Evolutionary conservation across 2,888 invertebrate genomes (phyloP).

Genomic region (Synanthedon formicaeformis): DNA sequence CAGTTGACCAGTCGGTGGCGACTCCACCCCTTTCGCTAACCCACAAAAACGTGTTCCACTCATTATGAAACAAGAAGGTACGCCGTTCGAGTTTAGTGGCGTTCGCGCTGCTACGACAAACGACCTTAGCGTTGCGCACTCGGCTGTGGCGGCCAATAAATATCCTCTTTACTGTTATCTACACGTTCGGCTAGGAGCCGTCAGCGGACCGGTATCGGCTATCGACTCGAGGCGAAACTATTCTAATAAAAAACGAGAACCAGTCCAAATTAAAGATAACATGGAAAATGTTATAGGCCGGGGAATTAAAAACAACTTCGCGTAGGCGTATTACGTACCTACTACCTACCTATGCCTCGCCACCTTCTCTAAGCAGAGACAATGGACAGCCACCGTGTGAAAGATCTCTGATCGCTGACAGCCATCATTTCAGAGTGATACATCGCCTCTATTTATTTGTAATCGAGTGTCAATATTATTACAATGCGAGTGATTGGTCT

Average conservation of each 20-base stretch:
- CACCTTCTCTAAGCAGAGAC: background rate
- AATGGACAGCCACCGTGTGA: constrained; percentile 3
- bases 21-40: constrained; percentile 38
- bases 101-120: constrained; percentile 30
- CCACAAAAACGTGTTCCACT: constrained; percentile 59
- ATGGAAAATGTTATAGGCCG: constrained; percentile 28
- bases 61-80: constrained; percentile 67
- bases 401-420: constrained; percentile 8
- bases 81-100: constrained; percentile 49
- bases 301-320: constrained; percentile 20
- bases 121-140: constrained; percentile 48
- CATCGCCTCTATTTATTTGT: constrained; percentile 10
- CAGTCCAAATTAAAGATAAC: constrained; percentile 55
- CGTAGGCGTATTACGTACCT: constrained; percentile 13
- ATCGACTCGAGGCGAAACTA: constrained; percentile 47
- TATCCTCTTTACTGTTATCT: constrained; percentile 66
- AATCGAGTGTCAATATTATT: constrained; percentile 3
- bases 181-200: constrained; percentile 44
- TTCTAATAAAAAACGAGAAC: constrained; percentile 64
- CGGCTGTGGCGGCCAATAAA: constrained; percentile 45
- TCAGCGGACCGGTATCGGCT: constrained; percentile 41
- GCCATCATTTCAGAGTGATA: constrained; percentile 12
- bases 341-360: background rate
- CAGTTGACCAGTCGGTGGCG: constrained; percentile 16
- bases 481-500: constrained; percentile 1